Conservation (phyloP, 2,113 vertebrate species). For the Sakesphorus luctuosus region DNA sequence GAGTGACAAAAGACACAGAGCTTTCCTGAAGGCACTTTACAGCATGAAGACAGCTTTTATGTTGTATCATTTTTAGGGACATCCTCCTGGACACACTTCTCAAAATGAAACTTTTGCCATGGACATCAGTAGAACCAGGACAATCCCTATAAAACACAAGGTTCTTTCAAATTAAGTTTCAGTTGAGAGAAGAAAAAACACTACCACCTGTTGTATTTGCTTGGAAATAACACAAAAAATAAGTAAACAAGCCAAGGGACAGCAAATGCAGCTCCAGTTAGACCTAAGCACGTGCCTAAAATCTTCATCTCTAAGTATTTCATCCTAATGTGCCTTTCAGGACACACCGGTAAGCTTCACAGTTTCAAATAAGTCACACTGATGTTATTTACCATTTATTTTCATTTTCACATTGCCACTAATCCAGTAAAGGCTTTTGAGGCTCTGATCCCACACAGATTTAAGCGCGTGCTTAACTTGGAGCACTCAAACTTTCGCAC, state of each 20-base stretch:
- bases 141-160: not conserved
- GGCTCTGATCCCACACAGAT: not conserved
- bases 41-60: not conserved
- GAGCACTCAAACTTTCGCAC: not conserved
- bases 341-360: not conserved
- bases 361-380: not conserved
- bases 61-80: not conserved
- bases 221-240: not conserved
- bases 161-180: not conserved
- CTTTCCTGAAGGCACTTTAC: not conserved
- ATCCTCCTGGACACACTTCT: not conserved
- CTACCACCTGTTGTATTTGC: not conserved
- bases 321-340: not conserved
- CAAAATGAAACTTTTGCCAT: not conserved
- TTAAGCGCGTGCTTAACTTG: not conserved
- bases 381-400: not conserved
- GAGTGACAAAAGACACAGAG: not conserved
- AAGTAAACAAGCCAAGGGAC: not conserved
- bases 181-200: not conserved
- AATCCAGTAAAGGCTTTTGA: not conserved
- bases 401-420: not conserved
- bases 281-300: not conserved
- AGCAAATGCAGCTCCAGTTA: not conserved
- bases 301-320: not conserved
- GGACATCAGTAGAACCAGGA: not conserved